A percentile compares a stretch with the other conserved stretches of the same genome.
These are phyloP conservation scores for Motacilla tschutschensis DNA, from an alignment of 2,113 vertebrate genomes.

Conservation along the genomic window DNA sequence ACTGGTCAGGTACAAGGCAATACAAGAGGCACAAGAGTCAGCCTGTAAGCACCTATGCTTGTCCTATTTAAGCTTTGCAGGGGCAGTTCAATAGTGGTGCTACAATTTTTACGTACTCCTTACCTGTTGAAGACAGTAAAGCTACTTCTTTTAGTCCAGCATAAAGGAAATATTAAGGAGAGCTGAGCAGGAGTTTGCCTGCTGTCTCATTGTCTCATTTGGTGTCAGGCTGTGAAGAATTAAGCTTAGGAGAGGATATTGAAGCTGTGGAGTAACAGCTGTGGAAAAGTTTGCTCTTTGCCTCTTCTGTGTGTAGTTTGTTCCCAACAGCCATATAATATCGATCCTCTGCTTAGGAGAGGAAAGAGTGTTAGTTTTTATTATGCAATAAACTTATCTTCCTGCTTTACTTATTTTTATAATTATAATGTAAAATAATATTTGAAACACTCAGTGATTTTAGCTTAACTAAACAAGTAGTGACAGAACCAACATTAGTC, in stretches of 20 bases:
- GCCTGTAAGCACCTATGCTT: not conserved
- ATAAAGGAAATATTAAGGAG: not conserved
- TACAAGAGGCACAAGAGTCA: not conserved
- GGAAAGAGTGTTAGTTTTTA: not conserved
- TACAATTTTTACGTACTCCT: not conserved
- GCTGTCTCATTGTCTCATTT: not conserved
- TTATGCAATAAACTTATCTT: not conserved
- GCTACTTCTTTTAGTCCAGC: not conserved
- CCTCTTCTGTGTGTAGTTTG: not conserved
- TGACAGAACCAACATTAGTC: not conserved
- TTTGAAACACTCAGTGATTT: not conserved
- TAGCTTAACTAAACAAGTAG: not conserved
- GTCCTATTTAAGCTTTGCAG: not conserved
- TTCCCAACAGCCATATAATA: not conserved
- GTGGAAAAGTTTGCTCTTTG: not conserved
- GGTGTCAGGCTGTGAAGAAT: not conserved
- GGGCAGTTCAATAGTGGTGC: not conserved
- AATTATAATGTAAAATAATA: conserved; percentile 4
- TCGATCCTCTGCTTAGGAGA: not conserved
- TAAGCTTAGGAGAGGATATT: not conserved
- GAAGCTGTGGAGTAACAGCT: not conserved
- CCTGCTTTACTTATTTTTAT: not conserved
- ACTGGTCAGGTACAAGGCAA: not conserved
- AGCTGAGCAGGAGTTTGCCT: not conserved
- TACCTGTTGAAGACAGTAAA: not conserved